Base-by-base conservation (phyloP, 2,888 invertebrate genomes). In the Spicauda simplicius region DNA sequence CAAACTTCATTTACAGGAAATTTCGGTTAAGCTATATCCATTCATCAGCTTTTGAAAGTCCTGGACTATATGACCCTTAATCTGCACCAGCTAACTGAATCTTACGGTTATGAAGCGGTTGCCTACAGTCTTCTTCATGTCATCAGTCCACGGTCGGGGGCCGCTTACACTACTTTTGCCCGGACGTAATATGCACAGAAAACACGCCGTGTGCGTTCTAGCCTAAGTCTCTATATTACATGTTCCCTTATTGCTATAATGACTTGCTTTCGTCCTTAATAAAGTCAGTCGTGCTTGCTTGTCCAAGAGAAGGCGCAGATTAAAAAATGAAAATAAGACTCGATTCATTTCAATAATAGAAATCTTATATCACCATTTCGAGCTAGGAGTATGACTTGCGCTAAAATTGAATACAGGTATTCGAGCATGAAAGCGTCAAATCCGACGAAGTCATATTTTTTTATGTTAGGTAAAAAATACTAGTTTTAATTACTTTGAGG, bases 321-420 rank as follows among this genome's bases (percentile, higher is more conserved):
- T 65, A 45, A 59, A 64, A 58, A 64, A 53, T 25, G 16, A 25
- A 57, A 53, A 45, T 53, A 64, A 53, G 20, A 64, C 52, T 37
- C 12, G 12, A 3, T 37, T 2, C 52, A 64, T 83, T 84, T 80
- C 71, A 73, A 77, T 80, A 80, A 81, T 80, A 74, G 79, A 80
- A 73, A 74, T 72, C 77, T 77, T 52, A 73, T 70, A 70, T 64
- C 57, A 67, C 73, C 71, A 76, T 76, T 73, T n/a, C 12, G 45
- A 45, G n/a, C 3, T 45, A 73, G 54, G 62, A 69, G 64, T 70
- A 71, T 80, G 78, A 81, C 78, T 78, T 67, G 78, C 77, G 67
- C 62, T 64, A 71, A 71, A 72, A n/a, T 30, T 69, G 60, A 73
- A 71, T 56, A 67, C 63, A 68, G 69, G 68, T 71, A 70, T 50